A percentile compares a stretch with the other conserved stretches of the same genome.
Evolutionary conservation across 2,113 vertebrate genomes (phyloP).

Genomic region (Syngnathus scovelli): DNA sequence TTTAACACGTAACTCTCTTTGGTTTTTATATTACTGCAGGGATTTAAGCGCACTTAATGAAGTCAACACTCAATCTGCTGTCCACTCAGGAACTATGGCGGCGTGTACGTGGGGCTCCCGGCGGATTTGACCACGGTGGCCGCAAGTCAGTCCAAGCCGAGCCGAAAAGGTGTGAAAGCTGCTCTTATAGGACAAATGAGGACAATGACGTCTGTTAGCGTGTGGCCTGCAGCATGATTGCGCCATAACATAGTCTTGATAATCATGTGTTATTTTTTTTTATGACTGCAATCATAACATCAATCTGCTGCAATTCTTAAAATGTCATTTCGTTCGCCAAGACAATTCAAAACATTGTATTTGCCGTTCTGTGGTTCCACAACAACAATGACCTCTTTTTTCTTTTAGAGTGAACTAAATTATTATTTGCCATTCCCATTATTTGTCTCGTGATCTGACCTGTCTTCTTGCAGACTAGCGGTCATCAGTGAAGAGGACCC

Average conservation of each 20-base stretch:
- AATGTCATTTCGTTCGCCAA: neutral
- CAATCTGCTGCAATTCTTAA: neutral
- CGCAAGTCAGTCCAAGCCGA: conserved; percentile 78
- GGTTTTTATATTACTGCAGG: too few relatives aligned
- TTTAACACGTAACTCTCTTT: neutral
- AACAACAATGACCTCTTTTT: neutral
- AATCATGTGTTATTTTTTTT: neutral
- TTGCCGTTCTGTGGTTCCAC: neutral
- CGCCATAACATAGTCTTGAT: neutral
- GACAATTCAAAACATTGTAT: neutral
- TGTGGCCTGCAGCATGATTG: neutral
- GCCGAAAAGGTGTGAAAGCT: conserved; percentile 76
- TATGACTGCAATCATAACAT: neutral
- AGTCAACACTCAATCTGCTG: neutral
- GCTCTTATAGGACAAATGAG: neutral
- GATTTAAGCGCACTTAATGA: neutral
- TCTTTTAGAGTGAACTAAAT: neutral
- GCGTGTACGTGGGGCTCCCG: conserved; percentile 89
- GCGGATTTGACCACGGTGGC: conserved; percentile 74
- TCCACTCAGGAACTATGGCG: conserved; percentile 84
- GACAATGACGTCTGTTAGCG: neutral
- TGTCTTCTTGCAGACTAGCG: neutral
- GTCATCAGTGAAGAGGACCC: neutral
- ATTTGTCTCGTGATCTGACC: neutral
- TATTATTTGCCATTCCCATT: neutral